Percentiles rank a stretch among this genome's conserved stretches.
Evolutionary conservation across 2,113 vertebrate genomes (phyloP).

Genomic region (Harpagus bidentatus): DNA sequence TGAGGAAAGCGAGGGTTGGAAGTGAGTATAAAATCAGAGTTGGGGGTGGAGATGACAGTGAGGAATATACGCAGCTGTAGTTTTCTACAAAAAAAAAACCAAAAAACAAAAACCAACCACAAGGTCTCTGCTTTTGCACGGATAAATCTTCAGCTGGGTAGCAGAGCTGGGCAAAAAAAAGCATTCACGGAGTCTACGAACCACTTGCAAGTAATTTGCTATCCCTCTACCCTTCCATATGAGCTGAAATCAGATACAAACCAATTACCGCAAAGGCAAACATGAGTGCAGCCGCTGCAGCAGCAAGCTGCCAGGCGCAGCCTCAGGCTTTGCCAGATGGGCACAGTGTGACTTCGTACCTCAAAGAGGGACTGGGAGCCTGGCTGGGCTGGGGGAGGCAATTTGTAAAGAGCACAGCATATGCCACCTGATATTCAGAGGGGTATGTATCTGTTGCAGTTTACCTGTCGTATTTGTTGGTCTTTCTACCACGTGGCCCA

Average conservation of each 20-base stretch:
- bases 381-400: not conserved
- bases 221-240: not conserved
- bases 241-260: constrained; percentile 34
- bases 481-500: not conserved
- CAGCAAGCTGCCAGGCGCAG: constrained; percentile 11
- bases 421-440: not conserved
- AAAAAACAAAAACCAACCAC: too few relatives aligned
- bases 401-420: not conserved
- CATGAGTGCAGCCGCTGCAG: not conserved
- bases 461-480: not conserved
- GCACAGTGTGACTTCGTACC: not conserved
- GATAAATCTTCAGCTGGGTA: not conserved
- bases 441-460: not conserved
- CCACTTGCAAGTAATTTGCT: constrained; percentile 12
- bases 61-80: not conserved
- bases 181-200: not conserved
- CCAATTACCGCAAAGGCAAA: not conserved
- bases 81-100: not conserved
- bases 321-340: constrained; percentile 15
- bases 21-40: not conserved
- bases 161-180: not conserved
- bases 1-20: not conserved
- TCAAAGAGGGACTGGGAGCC: not conserved
- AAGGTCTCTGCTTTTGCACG: not conserved
- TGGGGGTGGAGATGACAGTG: not conserved